Percentiles rank a stretch among this genome's conserved stretches.
phyloP scores from a whole-genome alignment of 2,797 vertebrate species.

The Meriones psammophilus region DNA sequence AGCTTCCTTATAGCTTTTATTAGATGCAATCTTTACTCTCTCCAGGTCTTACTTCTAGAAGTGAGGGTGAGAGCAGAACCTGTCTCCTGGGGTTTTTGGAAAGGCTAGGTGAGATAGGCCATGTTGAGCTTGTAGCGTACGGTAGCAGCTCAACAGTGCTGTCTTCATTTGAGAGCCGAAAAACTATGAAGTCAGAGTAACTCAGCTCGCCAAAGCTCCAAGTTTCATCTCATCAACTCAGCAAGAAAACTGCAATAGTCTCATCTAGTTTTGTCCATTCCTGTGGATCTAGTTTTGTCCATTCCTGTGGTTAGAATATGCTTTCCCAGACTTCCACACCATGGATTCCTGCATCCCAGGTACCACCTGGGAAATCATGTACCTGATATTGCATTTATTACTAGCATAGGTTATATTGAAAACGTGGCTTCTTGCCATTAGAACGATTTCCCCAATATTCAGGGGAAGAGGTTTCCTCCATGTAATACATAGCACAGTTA shows the following conservation, averaged over 20 bases:
- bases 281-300: not conserved
- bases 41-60: not conserved
- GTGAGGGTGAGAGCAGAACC: not conserved
- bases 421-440: constrained; percentile 40
- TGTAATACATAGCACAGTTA: constrained; percentile 12
- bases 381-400: not conserved
- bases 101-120: not conserved
- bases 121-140: not conserved
- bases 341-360: not conserved
- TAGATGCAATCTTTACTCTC: not conserved
- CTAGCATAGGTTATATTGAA: constrained; percentile 33
- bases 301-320: not conserved
- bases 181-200: not conserved
- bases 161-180: not conserved
- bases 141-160: not conserved
- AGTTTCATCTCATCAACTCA: not conserved
- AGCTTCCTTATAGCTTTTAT: not conserved
- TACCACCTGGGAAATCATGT: not conserved
- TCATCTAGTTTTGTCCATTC: not conserved
- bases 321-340: not conserved
- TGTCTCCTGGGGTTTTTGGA: not conserved
- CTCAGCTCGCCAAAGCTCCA: not conserved
- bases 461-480: constrained; percentile 59
- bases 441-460: not conserved
- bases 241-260: not conserved